Evolutionary conservation across 2,888 invertebrate species (phyloP).

Genomic region (Brachyptera putata): DNA sequence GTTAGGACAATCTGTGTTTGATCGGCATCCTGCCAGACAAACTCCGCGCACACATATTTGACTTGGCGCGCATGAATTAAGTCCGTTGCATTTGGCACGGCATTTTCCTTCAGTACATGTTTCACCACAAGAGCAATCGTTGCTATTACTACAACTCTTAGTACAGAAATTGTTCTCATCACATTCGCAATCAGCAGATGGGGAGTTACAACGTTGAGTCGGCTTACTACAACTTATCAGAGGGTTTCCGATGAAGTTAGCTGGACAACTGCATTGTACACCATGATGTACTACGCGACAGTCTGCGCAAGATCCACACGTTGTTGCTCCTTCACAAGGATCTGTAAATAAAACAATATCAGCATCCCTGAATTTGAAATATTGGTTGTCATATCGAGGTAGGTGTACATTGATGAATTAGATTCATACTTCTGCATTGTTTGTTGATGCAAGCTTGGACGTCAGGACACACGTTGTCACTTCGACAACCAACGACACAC

Average conservation of each 20-base stretch:
- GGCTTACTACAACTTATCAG: constrained; percentile 71
- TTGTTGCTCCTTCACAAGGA: constrained; percentile 68
- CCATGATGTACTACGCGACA: constrained; percentile 80
- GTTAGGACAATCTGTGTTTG: constrained; percentile 72
- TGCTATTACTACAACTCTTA: constrained; percentile 58
- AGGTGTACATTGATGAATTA: neutral
- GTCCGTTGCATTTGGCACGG: constrained; percentile 63
- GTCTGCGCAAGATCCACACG: constrained; percentile 79
- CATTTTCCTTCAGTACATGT: constrained; percentile 70
- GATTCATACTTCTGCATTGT: constrained; percentile 67
- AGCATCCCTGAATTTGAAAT: no score
- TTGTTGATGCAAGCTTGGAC: constrained; percentile 77
- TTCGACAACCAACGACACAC: constrained; percentile 82
- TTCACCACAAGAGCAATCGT: constrained; percentile 79
- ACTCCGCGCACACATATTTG: constrained; percentile 46
- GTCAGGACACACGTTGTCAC: constrained; percentile 70
- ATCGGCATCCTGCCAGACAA: constrained; percentile 75
- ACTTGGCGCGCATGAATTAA: constrained; percentile 52
- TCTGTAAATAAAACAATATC: constrained; percentile 53
- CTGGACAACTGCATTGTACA: constrained; percentile 80
- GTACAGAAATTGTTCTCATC: constrained; percentile 77
- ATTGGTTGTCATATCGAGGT: no score
- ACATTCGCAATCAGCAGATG: constrained; percentile 58
- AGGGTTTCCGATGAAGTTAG: constrained; percentile 77
- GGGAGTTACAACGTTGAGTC: constrained; percentile 62